These are phyloP conservation scores for Phaetusa simplex DNA, from an alignment of 2,113 vertebrate species.

Conservation along the genomic window DNA sequence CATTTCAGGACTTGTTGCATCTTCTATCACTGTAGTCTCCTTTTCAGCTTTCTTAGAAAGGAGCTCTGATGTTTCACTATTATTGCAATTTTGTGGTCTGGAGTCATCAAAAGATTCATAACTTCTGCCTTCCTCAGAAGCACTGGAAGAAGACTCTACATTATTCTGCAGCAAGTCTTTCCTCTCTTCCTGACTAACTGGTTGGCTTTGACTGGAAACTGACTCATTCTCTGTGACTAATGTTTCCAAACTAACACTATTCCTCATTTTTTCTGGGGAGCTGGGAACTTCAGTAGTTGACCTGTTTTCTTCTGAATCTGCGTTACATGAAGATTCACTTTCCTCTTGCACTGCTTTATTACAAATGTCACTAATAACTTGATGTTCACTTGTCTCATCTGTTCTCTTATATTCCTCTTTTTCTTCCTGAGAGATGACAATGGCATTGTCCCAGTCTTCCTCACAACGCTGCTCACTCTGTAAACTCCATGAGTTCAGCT, in stretches of 20 bases:
- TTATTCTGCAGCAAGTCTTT: background rate
- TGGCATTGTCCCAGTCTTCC: constrained; percentile 12
- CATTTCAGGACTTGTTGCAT: background rate
- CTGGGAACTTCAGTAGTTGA: background rate
- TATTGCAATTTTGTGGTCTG: background rate
- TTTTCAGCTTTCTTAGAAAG: background rate
- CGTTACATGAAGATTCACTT: background rate
- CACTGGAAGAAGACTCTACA: background rate
- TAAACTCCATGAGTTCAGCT: constrained; percentile 12
- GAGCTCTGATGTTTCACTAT: background rate
- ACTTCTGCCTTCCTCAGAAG: constrained; percentile 31
- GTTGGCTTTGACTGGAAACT: background rate
- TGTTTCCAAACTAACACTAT: background rate
- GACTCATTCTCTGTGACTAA: background rate
- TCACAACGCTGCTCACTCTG: constrained; percentile 23
- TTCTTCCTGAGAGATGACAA: background rate
- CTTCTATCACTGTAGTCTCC: background rate
- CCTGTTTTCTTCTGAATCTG: constrained; percentile 8
- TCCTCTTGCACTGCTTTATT: constrained; percentile 47
- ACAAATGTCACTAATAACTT: constrained; percentile 32
- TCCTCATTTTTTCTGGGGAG: background rate
- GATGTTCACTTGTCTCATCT: constrained; percentile 10
- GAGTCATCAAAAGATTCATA: background rate
- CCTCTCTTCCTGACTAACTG: background rate
- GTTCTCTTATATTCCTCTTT: background rate